A percentile compares a stretch with the other conserved stretches of the same genome.
Conservation (phyloP, 2,113 vertebrate species). For the Planiliza haematocheilus region DNA sequence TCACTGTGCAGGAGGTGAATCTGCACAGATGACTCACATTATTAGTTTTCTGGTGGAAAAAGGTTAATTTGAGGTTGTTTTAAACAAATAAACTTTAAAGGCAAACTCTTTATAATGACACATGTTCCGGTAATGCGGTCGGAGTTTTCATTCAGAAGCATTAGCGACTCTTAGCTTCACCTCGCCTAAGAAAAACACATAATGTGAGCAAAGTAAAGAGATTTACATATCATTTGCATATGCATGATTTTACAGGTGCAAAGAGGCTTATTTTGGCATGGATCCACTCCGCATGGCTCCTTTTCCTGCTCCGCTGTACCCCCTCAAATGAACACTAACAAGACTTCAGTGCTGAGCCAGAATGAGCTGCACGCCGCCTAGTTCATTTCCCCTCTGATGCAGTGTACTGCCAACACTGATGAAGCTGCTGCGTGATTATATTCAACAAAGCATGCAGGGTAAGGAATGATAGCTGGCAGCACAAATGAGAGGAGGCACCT, state of each 20-base stretch:
- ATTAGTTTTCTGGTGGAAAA: neutral
- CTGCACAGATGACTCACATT: neutral
- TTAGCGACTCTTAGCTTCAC: constrained; percentile 9
- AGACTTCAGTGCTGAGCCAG: constrained; percentile 45
- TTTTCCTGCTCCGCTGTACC: constrained; percentile 49
- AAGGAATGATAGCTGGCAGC: constrained; percentile 52
- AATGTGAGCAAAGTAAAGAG: constrained; percentile 13
- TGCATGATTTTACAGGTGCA: constrained; percentile 46
- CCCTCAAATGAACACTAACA: constrained; percentile 63
- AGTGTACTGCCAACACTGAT: constrained; percentile 58
- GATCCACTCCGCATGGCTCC: constrained; percentile 33
- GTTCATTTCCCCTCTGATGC: constrained; percentile 71
- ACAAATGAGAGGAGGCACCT: constrained; percentile 46
- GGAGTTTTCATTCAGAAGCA: constrained; percentile 11
- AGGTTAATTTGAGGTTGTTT: neutral
- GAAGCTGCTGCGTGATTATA: constrained; percentile 63
- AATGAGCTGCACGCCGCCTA: constrained; percentile 37
- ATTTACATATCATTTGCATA: constrained; percentile 58
- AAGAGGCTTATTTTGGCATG: constrained; percentile 50
- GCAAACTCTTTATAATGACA: neutral
- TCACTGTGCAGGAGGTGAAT: neutral
- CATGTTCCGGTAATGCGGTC: neutral
- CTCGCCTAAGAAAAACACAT: constrained; percentile 21
- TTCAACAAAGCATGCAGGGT: constrained; percentile 54
- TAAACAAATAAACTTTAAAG: neutral